phyloP scores from a whole-genome alignment of 2,113 vertebrate species.

The Scomber japonicus region DNA sequence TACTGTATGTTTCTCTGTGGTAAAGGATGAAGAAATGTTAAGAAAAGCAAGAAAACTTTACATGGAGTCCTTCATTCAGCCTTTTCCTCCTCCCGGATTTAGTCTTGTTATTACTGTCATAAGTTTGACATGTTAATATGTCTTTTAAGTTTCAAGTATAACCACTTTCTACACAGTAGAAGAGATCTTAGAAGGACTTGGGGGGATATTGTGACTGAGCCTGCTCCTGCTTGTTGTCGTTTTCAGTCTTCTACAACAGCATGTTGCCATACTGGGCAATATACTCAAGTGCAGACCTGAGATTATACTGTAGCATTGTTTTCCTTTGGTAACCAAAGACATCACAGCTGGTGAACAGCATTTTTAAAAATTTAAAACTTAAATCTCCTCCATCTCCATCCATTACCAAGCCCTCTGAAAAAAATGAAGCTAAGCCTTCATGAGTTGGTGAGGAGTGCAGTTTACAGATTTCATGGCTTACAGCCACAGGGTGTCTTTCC shows the following conservation, averaged over 20 bases:
- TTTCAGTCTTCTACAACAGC: neutral
- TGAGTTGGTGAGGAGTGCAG: neutral
- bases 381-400: neutral
- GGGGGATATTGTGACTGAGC: neutral
- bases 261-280: neutral
- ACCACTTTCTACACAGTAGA: neutral
- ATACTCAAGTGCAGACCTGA: neutral
- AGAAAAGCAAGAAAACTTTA: constrained; percentile 9
- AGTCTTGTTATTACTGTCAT: neutral
- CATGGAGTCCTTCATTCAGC: neutral
- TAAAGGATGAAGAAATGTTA: constrained; percentile 7
- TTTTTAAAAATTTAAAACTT: neutral
- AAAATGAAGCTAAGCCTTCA: neutral
- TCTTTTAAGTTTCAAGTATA: neutral
- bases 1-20: neutral
- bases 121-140: constrained; percentile 7
- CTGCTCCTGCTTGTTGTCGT: neutral
- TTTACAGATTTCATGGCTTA: constrained; percentile 12
- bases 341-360: neutral
- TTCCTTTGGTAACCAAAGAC: neutral
- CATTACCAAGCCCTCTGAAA: neutral
- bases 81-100: neutral
- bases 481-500: neutral
- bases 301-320: neutral
- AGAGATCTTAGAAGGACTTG: neutral